phyloP scores from a whole-genome alignment of 2,888 invertebrate genomes.

The Amiota communis region DNA sequence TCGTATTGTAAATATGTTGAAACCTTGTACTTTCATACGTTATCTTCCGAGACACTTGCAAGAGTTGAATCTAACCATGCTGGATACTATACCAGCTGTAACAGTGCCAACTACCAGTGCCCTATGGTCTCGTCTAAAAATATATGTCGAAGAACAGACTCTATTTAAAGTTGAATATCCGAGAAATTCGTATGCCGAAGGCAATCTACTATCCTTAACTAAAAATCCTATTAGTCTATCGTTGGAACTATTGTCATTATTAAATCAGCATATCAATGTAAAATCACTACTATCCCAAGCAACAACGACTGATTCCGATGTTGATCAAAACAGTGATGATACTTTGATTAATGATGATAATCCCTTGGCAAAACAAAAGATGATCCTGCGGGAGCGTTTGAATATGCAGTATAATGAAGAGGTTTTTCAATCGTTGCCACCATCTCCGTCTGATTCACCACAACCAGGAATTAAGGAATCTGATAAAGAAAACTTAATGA shows the following conservation, averaged over 20 bases:
- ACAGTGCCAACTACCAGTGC: constrained; percentile 37
- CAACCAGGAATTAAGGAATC: neutral
- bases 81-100: constrained; percentile 41
- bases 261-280: constrained; percentile 38
- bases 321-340: no score
- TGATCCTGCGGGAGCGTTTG: no score
- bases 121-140: constrained; percentile 32
- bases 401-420: no score
- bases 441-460: constrained; percentile 41
- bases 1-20: constrained; percentile 31
- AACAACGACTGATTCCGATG: neutral
- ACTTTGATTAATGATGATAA: no score
- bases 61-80: constrained; percentile 35
- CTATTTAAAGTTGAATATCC: constrained; percentile 34
- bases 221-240: neutral
- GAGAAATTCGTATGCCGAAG: neutral
- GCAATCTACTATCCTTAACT: constrained; percentile 28
- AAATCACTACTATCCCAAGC: neutral
- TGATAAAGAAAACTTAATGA: neutral
- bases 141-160: neutral
- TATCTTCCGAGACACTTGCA: constrained; percentile 44
- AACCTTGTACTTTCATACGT: constrained; percentile 47
- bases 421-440: constrained; percentile 37
- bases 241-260: constrained; percentile 37
- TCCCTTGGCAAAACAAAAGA: no score